Evolutionary conservation across 2,888 invertebrate species (phyloP).

Genomic region (Acrocera orbiculus): DNA sequence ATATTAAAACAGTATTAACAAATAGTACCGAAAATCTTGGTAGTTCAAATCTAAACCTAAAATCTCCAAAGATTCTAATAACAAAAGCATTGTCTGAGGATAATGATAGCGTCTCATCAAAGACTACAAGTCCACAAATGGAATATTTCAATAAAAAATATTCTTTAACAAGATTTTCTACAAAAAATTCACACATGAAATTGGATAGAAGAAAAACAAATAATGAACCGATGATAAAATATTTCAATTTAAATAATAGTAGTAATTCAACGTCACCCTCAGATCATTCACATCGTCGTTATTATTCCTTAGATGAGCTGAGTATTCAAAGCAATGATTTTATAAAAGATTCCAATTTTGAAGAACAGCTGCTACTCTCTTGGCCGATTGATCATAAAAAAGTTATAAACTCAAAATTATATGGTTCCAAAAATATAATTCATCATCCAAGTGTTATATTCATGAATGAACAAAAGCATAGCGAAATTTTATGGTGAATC

Average conservation of each 20-base stretch:
- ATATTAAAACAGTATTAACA: slow-evolving; percentile 13
- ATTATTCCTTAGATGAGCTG: slow-evolving; percentile 26
- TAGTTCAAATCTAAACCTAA: slow-evolving; percentile 19
- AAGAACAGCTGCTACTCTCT: slow-evolving; percentile 37
- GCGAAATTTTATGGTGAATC: too few species aligned
- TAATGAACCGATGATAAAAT: background rate
- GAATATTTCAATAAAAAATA: background rate
- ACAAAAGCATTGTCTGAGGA: slow-evolving; percentile 58
- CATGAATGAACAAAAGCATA: too few species aligned
- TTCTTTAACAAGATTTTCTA: background rate
- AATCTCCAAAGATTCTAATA: slow-evolving; percentile 52
- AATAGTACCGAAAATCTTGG: slow-evolving; percentile 14
- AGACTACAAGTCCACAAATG: background rate
- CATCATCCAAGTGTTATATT: too few species aligned
- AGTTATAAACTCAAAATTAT: slow-evolving; percentile 11
- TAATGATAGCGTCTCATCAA: slow-evolving; percentile 32
- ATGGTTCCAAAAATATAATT: too few species aligned
- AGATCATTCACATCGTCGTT: slow-evolving; percentile 26
- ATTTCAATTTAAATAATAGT: slow-evolving; percentile 20
- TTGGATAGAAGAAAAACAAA: too few species aligned
- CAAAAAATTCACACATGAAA: too few species aligned
- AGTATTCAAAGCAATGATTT: slow-evolving; percentile 21
- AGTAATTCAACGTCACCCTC: slow-evolving; percentile 34
- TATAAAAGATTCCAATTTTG: slow-evolving; percentile 19
- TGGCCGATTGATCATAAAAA: slow-evolving; percentile 34